Conservation (phyloP, 2,113 vertebrate species). For the Macrotus californicus region DNA sequence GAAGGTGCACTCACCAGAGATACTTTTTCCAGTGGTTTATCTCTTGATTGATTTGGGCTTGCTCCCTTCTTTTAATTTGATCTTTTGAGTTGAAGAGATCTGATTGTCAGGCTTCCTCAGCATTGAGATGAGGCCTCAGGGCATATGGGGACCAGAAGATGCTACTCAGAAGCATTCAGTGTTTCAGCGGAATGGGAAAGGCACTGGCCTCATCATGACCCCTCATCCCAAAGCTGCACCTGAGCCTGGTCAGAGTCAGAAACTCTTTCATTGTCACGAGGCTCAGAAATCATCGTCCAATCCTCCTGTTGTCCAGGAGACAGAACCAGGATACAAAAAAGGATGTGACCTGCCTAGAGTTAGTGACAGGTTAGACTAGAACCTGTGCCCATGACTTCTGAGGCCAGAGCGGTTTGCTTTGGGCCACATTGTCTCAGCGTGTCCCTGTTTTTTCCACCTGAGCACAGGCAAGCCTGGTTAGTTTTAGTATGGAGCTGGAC, state of each 20-base stretch:
- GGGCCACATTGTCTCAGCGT: background rate
- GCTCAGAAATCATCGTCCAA: background rate
- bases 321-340: background rate
- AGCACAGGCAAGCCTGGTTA: background rate
- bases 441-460: too few relatives aligned
- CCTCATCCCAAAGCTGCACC: background rate
- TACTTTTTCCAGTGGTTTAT: background rate
- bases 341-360: background rate
- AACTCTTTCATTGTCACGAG: background rate
- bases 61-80: background rate
- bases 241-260: background rate
- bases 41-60: background rate
- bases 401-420: background rate
- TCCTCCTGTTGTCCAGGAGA: background rate
- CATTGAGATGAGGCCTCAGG: background rate
- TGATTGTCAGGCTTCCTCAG: background rate
- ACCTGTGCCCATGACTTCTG: background rate
- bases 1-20: background rate
- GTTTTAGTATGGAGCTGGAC: background rate
- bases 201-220: background rate
- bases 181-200: background rate
- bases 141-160: too few relatives aligned
- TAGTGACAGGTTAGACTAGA: background rate
- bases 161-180: fast-evolving
- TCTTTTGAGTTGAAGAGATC: background rate